phyloP scores from a whole-genome alignment of 2,888 invertebrate genomes.

The Tipula confusa region DNA sequence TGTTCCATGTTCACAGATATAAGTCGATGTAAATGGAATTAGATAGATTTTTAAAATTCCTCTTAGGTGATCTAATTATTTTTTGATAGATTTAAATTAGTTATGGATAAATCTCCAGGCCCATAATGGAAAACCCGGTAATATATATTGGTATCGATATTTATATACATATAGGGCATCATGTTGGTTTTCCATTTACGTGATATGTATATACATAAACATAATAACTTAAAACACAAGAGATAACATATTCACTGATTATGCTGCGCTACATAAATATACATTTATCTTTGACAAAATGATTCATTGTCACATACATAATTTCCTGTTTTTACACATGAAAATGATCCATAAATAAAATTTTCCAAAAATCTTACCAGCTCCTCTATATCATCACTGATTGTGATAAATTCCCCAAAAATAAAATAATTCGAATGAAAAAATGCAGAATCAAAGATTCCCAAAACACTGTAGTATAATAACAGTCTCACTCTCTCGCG shows the following conservation, averaged over 20 bases:
- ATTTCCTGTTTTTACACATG: constrained; percentile 3
- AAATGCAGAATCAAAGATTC: neutral
- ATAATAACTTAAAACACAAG: neutral
- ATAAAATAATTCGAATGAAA: neutral
- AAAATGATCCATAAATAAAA: neutral
- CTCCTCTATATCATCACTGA: neutral
- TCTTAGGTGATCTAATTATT: too few relatives aligned
- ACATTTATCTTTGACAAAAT: neutral
- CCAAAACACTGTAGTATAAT: neutral
- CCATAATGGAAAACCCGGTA: too few relatives aligned
- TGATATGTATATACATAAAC: neutral
- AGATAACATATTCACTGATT: constrained; percentile 20
- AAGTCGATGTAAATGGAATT: too few relatives aligned
- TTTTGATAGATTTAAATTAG: too few relatives aligned
- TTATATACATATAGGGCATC: too few relatives aligned
- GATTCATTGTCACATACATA: constrained; percentile 9
- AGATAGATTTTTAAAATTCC: too few relatives aligned
- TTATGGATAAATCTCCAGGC: too few relatives aligned
- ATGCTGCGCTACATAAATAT: neutral
- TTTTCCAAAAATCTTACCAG: neutral
- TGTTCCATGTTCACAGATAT: too few relatives aligned
- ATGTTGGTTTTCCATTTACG: neutral
- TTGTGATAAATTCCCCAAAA: neutral
- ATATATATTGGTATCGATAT: too few relatives aligned
- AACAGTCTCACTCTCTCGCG: neutral